Evolutionary conservation across 2,888 invertebrate species (phyloP).

Genomic region (Lucinisca nassula): DNA sequence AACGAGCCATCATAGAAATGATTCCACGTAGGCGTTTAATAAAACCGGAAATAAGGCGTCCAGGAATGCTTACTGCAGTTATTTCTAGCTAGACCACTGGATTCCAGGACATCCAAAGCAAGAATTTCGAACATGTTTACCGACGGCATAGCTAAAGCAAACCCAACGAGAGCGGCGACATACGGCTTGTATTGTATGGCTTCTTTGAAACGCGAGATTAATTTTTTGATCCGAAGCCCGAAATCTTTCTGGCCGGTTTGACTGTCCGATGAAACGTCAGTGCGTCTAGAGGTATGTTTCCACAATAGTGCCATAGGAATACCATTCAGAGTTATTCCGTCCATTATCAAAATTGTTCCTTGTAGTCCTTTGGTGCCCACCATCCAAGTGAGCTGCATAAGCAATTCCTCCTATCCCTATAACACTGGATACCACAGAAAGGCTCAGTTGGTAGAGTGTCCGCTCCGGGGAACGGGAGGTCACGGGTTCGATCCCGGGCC

Average conservation of each 20-base stretch:
- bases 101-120: neutral
- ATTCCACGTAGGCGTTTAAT: neutral
- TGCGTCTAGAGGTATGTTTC: neutral
- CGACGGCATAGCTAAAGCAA: neutral
- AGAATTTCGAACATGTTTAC: neutral
- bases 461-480: too few relatives aligned
- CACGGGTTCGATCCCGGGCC: too few relatives aligned
- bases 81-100: neutral
- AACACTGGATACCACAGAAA: neutral
- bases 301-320: neutral
- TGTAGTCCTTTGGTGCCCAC: neutral
- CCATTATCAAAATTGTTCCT: neutral
- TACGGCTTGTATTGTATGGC: neutral
- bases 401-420: neutral
- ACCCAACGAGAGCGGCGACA: neutral
- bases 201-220: neutral
- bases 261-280: neutral
- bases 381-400: neutral
- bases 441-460: too few relatives aligned
- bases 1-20: neutral
- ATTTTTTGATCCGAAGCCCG: neutral
- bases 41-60: neutral
- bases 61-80: neutral
- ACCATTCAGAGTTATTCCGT: slow-evolving; percentile 3
- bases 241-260: neutral